These are phyloP conservation scores for Megaleporinus macrocephalus DNA, from an alignment of 2,113 vertebrate species.

Conservation along the genomic window DNA sequence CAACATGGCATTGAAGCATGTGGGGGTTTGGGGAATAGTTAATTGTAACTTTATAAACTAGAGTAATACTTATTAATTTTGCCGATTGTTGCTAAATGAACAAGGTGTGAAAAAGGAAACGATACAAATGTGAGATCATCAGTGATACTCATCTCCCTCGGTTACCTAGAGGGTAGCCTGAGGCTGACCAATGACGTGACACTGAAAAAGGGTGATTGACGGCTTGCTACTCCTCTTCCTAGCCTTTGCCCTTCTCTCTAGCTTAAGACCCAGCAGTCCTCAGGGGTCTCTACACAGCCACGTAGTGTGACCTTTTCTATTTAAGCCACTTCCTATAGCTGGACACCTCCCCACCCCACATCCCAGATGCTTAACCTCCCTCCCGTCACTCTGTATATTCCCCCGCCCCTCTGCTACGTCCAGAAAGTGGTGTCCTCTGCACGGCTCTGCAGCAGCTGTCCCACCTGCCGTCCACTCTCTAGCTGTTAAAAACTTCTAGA, in stretches of 20 bases:
- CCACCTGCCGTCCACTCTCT: neutral
- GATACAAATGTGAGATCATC: slow-evolving; percentile 14
- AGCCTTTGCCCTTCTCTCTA: slow-evolving; percentile 7
- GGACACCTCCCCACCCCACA: neutral
- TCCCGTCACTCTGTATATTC: neutral
- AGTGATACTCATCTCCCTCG: slow-evolving; percentile 22
- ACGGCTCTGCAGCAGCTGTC: slow-evolving; percentile 22
- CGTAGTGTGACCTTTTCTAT: slow-evolving; percentile 19
- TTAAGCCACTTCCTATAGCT: neutral
- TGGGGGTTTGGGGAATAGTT: slow-evolving; percentile 37
- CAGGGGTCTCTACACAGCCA: slow-evolving; percentile 28
- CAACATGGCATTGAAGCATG: slow-evolving; percentile 44
- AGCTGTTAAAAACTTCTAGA: neutral
- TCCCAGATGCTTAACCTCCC: slow-evolving; percentile 1
- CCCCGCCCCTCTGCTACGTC: neutral
- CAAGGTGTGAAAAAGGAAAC: slow-evolving; percentile 16
- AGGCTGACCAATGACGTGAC: neutral
- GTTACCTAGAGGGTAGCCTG: slow-evolving; percentile 19
- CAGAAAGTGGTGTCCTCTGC: slow-evolving; percentile 6
- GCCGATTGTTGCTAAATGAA: slow-evolving; percentile 26
- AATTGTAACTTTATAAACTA: slow-evolving; percentile 36
- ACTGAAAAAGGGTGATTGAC: neutral
- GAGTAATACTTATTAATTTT: slow-evolving; percentile 36
- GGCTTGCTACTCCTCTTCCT: slow-evolving; percentile 21
- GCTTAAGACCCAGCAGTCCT: slow-evolving; percentile 18